A percentile compares a stretch with the other conserved stretches of the same genome.
phyloP scores from a whole-genome alignment of 2,797 vertebrate genomes.

The Poecilia velifera region DNA sequence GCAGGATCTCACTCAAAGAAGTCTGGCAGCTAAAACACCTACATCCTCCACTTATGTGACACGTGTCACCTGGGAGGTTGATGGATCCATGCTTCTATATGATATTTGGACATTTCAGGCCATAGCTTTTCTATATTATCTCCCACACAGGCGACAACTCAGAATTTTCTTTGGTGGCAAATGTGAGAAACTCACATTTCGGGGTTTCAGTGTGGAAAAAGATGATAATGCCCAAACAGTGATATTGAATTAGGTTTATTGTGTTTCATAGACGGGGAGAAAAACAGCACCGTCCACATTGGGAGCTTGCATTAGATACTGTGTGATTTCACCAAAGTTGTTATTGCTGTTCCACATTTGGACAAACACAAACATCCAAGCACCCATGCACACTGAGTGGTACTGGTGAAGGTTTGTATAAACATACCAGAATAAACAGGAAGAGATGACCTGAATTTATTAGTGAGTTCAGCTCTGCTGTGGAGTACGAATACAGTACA shows the following conservation, averaged over 20 bases:
- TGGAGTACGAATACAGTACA: slow-evolving; percentile 30
- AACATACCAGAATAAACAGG: slow-evolving; percentile 73
- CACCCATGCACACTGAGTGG: slow-evolving; percentile 29
- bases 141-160: no score
- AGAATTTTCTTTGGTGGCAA: no score
- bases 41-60: no score
- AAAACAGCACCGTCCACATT: slow-evolving; percentile 27
- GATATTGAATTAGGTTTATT: slow-evolving; percentile 30
- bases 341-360: slow-evolving; percentile 38
- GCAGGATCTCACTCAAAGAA: no score
- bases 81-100: no score
- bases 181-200: no score
- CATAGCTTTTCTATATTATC: no score
- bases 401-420: slow-evolving; percentile 60
- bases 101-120: no score
- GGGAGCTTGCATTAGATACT: slow-evolving; percentile 15
- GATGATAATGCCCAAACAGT: background rate
- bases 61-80: no score
- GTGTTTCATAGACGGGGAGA: slow-evolving; percentile 28
- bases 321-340: slow-evolving; percentile 34
- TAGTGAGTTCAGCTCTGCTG: slow-evolving; percentile 37
- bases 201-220: slow-evolving; percentile 36
- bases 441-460: slow-evolving; percentile 65
- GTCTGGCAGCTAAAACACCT: no score
- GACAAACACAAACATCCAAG: slow-evolving; percentile 4